Base-by-base conservation (phyloP, 1,140 invertebrate species). In the Onthophagus taurus region DNA sequence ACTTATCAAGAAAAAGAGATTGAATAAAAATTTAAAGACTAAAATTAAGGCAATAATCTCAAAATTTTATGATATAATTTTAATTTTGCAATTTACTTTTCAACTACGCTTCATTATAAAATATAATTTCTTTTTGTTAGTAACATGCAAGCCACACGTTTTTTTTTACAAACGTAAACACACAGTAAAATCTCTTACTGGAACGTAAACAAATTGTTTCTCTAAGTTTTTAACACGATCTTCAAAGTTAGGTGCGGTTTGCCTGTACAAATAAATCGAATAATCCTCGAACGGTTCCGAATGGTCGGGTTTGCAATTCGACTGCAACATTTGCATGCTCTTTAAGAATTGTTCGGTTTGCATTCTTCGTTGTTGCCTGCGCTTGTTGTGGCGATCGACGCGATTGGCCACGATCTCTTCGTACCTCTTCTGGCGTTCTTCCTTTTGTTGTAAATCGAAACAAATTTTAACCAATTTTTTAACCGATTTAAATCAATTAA, bases 171-270 rank as follows among this genome's bases (percentile, higher is more conserved):
- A 37, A 23, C 35, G n/a, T 12, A 50, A 53, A 38, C 45, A 47
- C 51, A 51, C 38, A 46, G 30, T 43, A 33, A 39, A 48, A 38
- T 39, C 43, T 65, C 80, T 83, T 83, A 83, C 81, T 61, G 79
- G 78, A 61, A 80, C 75, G 36, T 83, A 71, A 80, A 72, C 62
- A 34, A 65, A 65, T 70, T 84, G 83, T 65, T 75, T 71, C 64
- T 87, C 84, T 55, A 88, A 67, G 54, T 80, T 74, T 75, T 82
- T 84, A 36, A 85, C 79, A 46, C 83, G 71, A 64, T 84, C 80
- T 65, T 83, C 75, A 62, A 85, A 85, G 62, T 82, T 72, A 1
- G 78, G 76, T 3, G 80, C 80, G 24, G 76, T 81, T 68, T 81
- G 78, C 24, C 80, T 71, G 63, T 84, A 85, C 24, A 83, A 65